These are phyloP conservation scores for Prionace glauca DNA, from an alignment of 2,797 vertebrate species.

Conservation along the genomic window DNA sequence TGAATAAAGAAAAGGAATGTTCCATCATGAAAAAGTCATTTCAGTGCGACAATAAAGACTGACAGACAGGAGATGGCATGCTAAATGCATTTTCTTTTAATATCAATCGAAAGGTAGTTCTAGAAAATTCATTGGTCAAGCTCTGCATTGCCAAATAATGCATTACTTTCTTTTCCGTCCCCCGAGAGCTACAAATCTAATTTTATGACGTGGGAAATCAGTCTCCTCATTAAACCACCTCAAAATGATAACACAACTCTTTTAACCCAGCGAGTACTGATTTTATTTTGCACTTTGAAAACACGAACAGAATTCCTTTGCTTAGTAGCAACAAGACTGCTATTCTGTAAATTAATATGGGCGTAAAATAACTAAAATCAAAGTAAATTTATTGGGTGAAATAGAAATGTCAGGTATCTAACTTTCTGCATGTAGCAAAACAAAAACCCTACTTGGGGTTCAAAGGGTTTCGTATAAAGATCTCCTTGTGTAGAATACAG, in stretches of 20 bases:
- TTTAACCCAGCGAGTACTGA: slow-evolving; percentile 8
- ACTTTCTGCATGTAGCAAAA: neutral
- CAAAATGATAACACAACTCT: neutral
- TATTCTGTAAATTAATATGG: neutral
- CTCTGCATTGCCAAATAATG: neutral
- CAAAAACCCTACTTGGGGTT: neutral
- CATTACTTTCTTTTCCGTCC: neutral
- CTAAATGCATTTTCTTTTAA: neutral
- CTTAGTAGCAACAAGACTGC: slow-evolving; percentile 5
- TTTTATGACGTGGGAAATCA: neutral
- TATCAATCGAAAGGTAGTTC: neutral
- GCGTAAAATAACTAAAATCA: neutral
- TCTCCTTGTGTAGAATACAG: neutral
- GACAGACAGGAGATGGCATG: neutral
- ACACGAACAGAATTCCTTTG: neutral
- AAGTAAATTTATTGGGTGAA: neutral
- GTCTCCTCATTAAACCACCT: neutral
- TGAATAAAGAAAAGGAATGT: neutral
- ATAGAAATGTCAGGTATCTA: neutral
- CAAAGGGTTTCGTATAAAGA: neutral
- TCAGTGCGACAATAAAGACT: neutral
- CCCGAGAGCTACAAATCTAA: neutral
- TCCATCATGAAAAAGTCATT: neutral
- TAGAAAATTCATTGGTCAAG: neutral
- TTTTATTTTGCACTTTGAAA: slow-evolving; percentile 16